Conservation (phyloP, 1,140 invertebrate species). For the Rhagoletis zephyria region DNA sequence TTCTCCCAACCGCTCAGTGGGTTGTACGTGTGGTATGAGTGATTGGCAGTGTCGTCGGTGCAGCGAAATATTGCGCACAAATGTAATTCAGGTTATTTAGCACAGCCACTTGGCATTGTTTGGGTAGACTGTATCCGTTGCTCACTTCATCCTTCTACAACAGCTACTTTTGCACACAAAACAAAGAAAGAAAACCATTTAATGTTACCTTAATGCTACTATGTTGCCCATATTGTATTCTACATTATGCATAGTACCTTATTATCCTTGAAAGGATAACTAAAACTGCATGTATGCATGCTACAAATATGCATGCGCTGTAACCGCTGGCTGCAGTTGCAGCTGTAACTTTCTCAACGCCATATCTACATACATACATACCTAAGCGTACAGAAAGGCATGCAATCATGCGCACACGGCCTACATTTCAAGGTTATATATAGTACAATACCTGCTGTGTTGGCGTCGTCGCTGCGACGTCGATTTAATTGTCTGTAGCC, state of each 20-base stretch:
- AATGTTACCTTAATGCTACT: neutral
- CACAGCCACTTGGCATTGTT: no score
- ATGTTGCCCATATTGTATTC: slow-evolving; percentile 1
- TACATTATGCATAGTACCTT: slow-evolving; percentile 9
- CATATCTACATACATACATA: no score
- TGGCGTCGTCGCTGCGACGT: slow-evolving; percentile 27
- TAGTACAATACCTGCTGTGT: neutral
- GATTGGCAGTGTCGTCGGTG: slow-evolving; percentile 33
- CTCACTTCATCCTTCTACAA: neutral
- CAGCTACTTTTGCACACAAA: neutral
- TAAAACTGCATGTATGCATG: slow-evolving; percentile 3
- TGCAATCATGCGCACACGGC: slow-evolving; percentile 41
- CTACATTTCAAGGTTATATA: slow-evolving; percentile 46
- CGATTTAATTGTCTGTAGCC: slow-evolving; percentile 30
- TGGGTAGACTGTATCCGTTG: neutral
- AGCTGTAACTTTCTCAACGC: neutral
- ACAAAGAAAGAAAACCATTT: neutral
- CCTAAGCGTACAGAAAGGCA: neutral
- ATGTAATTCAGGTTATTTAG: neutral
- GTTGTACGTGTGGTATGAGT: slow-evolving; percentile 9
- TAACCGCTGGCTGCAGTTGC: neutral
- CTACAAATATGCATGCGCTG: no score
- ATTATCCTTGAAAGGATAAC: slow-evolving; percentile 50
- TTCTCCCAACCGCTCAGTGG: neutral
- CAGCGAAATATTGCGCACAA: neutral